Base-by-base conservation (phyloP, 2,797 vertebrate genomes). In the Crenuchus spilurus region DNA sequence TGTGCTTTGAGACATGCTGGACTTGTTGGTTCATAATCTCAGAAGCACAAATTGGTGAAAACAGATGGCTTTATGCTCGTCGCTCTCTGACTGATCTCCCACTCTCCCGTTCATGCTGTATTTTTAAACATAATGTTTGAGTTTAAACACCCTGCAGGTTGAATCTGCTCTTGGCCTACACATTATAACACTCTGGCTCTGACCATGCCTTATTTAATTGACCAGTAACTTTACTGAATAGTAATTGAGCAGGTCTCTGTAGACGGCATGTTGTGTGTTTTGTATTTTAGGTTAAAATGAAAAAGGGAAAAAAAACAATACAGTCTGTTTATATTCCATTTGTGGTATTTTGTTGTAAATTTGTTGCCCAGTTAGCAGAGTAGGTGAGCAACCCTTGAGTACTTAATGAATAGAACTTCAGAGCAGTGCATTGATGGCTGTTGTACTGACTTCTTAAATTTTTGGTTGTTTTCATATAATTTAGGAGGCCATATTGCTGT, bases 31-130 rank as follows among this genome's bases (percentile, higher is more conserved):
- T 24, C 35, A 41, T 30, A 57, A 18, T 54, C 49, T 41, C 33
- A 18, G 33, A 54, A 54, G 22, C 49, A 39, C 2, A 35, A 24
- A 33, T 54, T 3, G 24, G 35, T n/a, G 49, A 39, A 41, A 54
- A 37, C 65, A 68, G 65, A 68, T 68, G 49, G 65, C 49, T 55
- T 35, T 67, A 22, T 62, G 5, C 11, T 28, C 14, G 22, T 41
- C 33, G 37, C 44, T 41, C 65, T 68, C 22, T 26, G 9, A 48
- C 28, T 33, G 33, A 35, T 41, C 52, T 57, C n/a, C n/a, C 54
- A 26, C 14, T 33, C n/a, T 14, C 10, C 9, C 1, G 26, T 57
- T 51, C 22, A 14, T 51, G 7, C 30, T 51, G 3, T 66, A 20
- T 66, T 46, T 49, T 9, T 39, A 22, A n/a, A 11, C 28, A 58